A percentile compares a stretch with the other conserved stretches of the same genome.
Evolutionary conservation across 2,888 invertebrate genomes (phyloP).

Genomic region (Gymnocheta viridis): DNA sequence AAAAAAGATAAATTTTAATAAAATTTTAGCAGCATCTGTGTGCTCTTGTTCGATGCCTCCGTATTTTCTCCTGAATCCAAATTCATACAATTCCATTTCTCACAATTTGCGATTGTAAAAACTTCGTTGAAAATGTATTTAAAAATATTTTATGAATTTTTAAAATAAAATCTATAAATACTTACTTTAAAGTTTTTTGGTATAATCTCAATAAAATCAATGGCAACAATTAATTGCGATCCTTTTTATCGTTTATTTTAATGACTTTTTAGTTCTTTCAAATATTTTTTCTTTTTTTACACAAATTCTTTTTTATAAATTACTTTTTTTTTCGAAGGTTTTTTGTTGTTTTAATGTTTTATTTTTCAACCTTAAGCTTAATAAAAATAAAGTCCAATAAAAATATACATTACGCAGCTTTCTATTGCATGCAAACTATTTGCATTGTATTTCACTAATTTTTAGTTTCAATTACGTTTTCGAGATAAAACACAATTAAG

Average conservation of each 20-base stretch:
- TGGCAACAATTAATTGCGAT: no score
- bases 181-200: no score
- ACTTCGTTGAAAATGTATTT: no score
- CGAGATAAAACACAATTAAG: background rate
- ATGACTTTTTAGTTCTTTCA: conserved; percentile 24
- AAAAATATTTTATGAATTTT: no score
- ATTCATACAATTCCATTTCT: no score
- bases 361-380: conserved; percentile 53
- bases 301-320: conserved; percentile 27
- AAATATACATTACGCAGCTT: conserved; percentile 65
- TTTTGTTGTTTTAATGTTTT: conserved; percentile 16
- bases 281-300: conserved; percentile 25
- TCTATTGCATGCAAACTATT: conserved; percentile 26
- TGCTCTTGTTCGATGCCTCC: no score
- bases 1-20: no score
- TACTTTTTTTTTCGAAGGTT: background rate
- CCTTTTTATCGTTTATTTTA: conserved; percentile 44
- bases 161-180: no score
- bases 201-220: background rate
- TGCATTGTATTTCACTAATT: conserved; percentile 3
- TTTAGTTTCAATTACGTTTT: conserved; percentile 25
- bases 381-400: conserved; percentile 66
- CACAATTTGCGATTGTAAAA: no score
- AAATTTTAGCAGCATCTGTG: no score
- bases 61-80: no score